Evolutionary conservation across 2,113 vertebrate genomes (phyloP).

Genomic region (Oncorhynchus masou): DNA sequence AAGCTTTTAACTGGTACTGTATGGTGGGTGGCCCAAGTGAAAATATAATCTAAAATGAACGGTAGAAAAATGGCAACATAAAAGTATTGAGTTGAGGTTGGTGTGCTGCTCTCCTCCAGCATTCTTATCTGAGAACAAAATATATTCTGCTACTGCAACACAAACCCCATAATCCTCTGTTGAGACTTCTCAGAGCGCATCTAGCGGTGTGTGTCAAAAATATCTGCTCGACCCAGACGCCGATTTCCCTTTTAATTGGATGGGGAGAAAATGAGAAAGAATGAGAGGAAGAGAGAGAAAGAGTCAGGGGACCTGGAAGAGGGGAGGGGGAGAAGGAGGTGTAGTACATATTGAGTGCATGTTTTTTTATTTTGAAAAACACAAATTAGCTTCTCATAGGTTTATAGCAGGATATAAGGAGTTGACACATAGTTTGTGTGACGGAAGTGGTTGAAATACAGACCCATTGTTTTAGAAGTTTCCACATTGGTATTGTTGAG

Average conservation of each 20-base stretch:
- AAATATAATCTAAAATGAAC: slow-evolving; percentile 16
- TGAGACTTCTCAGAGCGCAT: slow-evolving; percentile 46
- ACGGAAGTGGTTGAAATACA: slow-evolving; percentile 18
- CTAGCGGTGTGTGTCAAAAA: slow-evolving; percentile 31
- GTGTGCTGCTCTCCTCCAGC: background rate
- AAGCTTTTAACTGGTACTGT: no score
- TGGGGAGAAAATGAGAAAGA: slow-evolving; percentile 33
- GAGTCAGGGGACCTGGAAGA: slow-evolving; percentile 44
- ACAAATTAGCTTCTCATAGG: slow-evolving; percentile 38
- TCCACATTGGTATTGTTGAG: background rate
- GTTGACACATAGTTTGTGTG: slow-evolving; percentile 31
- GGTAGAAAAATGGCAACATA: slow-evolving; percentile 8
- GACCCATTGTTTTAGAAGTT: slow-evolving; percentile 4
- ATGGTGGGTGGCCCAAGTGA: slow-evolving; percentile 12
- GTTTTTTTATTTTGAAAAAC: slow-evolving; percentile 36
- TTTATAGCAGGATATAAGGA: background rate
- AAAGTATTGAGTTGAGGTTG: background rate
- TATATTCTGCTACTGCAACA: slow-evolving; percentile 43
- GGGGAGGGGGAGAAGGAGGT: slow-evolving; percentile 34
- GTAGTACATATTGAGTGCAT: slow-evolving; percentile 58
- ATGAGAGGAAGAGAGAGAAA: slow-evolving; percentile 35
- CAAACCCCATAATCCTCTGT: slow-evolving; percentile 45
- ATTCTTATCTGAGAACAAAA: slow-evolving; percentile 28
- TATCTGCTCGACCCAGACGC: slow-evolving; percentile 52
- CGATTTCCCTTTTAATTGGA: slow-evolving; percentile 62